Percentiles rank a stretch among this genome's conserved stretches.
phyloP scores from a whole-genome alignment of 2,797 vertebrate species.

The Etheostoma perlongum region DNA sequence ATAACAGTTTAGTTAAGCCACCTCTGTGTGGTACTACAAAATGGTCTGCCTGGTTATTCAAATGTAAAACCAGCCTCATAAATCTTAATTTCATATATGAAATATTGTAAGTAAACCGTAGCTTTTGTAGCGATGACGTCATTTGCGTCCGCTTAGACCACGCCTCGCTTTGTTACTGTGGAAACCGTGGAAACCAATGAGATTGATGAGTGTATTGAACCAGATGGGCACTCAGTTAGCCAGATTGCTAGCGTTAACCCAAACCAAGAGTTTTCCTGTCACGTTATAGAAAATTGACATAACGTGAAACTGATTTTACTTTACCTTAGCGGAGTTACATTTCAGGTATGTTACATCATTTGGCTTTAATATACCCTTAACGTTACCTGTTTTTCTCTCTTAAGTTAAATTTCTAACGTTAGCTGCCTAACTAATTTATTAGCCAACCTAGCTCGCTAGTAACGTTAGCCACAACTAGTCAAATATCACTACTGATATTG shows the following conservation, averaged over 20 bases:
- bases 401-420: background rate
- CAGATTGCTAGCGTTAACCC: slow-evolving; percentile 9
- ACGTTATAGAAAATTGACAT: background rate
- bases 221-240: slow-evolving; percentile 52
- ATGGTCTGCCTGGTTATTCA: background rate
- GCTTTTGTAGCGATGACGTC: slow-evolving; percentile 22
- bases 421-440: slow-evolving; percentile 25
- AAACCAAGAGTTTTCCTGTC: background rate
- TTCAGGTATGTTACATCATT: slow-evolving; percentile 47
- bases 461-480: slow-evolving; percentile 9
- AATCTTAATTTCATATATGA: background rate
- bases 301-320: background rate
- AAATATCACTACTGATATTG: background rate
- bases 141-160: background rate
- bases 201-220: slow-evolving; percentile 50
- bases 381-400: too few relatives aligned
- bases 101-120: too few relatives aligned
- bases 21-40: background rate
- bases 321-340: background rate
- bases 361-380: background rate
- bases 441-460: slow-evolving; percentile 42
- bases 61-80: background rate
- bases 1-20: background rate
- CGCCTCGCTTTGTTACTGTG: slow-evolving; percentile 75
- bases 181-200: slow-evolving; percentile 80